Base-by-base conservation (phyloP, 2,888 invertebrate species). In the Lordiphosa andalusiaca region DNA sequence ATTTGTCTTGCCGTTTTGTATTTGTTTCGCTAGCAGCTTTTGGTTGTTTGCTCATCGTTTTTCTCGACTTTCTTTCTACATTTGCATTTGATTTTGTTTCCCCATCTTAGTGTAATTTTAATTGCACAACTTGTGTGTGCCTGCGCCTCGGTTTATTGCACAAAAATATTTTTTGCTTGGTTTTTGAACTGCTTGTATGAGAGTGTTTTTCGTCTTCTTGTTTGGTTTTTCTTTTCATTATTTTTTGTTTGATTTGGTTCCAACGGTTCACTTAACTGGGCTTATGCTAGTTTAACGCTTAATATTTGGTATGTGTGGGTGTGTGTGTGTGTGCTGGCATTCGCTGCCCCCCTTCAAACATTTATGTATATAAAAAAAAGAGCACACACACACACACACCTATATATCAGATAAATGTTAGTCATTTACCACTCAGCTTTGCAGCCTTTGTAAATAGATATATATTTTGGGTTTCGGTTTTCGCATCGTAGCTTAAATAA, bases 31-130 rank as follows among this genome's bases (percentile, higher is more conserved):
- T 80, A 80, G 81, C 81, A 76, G 69, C 75, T 80, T 77, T 78
- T 78, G 83, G 77, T 78, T 78, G 69, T 78, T 78, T 80, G 77
- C 83, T 78, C 77, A 75, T 78, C 76, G 50, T 82, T 73, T 77
- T 71, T 30, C 10, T 30, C 25, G 30, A 30, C 71, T 78, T 77
- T 77, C 72, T 62, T 66, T 82, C 70, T 77, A 74, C 64, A 68
- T 66, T 73, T 74, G 61, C 53, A 59, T 70, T 60, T 67, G 61
- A 56, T 67, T 67, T 67, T 49, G 51, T 57, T 48, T 30, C 62
- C 57, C 48, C 53, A 57, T 57, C 41, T 57, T 67, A 57, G 53
- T 58, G 52, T 54, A 54, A 53, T 64, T 53, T 73, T 80, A 73
- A 80, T 71, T 83, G 78, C 76, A 75, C 68, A 78, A 67, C 70